phyloP scores from a whole-genome alignment of 2,797 vertebrate species.

The Galaxias olidus region DNA sequence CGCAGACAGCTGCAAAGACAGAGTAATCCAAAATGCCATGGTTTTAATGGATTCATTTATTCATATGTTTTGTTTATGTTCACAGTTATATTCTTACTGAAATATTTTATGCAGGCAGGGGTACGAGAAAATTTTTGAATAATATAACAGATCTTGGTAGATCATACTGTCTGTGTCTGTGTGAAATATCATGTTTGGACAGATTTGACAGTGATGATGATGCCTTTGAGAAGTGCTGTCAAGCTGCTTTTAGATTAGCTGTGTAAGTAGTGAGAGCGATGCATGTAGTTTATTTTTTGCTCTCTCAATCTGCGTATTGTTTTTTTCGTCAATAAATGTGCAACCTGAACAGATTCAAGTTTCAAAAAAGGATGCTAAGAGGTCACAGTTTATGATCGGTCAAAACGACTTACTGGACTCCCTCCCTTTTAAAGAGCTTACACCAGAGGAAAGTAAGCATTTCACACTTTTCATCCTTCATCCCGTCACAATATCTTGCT shows the following conservation, averaged over 20 bases:
- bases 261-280: conserved; percentile 20
- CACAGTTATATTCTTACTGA: too few relatives aligned
- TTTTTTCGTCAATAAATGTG: not conserved
- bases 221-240: not conserved
- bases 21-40: too few relatives aligned
- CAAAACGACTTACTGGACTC: conserved; percentile 5
- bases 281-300: not conserved
- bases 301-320: not conserved
- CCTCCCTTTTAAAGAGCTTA: not conserved
- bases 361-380: conserved; percentile 1
- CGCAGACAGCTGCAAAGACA: too few relatives aligned
- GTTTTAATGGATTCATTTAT: too few relatives aligned
- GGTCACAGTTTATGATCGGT: not conserved
- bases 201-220: not conserved
- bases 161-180: not conserved
- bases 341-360: conserved; percentile 6
- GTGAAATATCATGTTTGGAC: too few relatives aligned
- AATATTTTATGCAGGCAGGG: too few relatives aligned
- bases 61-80: too few relatives aligned
- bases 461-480: too few relatives aligned
- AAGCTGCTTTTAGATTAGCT: conserved; percentile 22
- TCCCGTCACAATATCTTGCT: too few relatives aligned
- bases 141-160: not conserved
- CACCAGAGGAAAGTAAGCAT: too few relatives aligned
- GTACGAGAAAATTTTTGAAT: not conserved